Evolutionary conservation across 1,140 invertebrate genomes (phyloP), one percentile per base, ranked within the genome.

Genomic region (Leptopilina boulardi): DNA sequence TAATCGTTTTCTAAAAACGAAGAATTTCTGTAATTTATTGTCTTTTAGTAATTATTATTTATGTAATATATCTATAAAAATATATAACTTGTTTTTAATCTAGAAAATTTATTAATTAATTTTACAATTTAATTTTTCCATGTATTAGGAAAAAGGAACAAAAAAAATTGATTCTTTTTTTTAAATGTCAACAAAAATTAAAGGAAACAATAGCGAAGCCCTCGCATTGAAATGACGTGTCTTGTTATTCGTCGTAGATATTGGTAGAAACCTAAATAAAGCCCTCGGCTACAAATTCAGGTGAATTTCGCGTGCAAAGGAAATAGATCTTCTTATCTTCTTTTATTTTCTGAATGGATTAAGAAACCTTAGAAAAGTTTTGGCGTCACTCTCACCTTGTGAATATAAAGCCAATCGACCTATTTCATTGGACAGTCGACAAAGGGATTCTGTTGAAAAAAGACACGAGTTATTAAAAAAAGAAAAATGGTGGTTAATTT

Each of bases 401-500:
- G 66, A 41, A 66, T 83, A 83, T 80, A 83, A 83, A 59, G 51
- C 21, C 10, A 66, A 66, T 30, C 13, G 26, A n/a, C 26, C 23
- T 30, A 30, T 13, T 30, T n/a, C 26, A 66, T 13, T 8, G 13
- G 59, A n/a, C 59, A 66, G 59, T 66, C 59, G 23, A 66, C 26
- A 11, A 23, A 30, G 11, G n/a, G n/a, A 5, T 30, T n/a, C 26
- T 15, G 13, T n/a, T 30, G n/a, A n/a, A n/a, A n/a, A 66, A 30
- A 10, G 3, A 75, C 3, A 73, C 19, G 1, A 18, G 26, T n/a
- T n/a, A n/a, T n/a, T n/a, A n/a, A n/a, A n/a, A n/a, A n/a, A n/a
- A n/a, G 13, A 74, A 94, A 88, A 82, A 97, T 97, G 96, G 96
- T 97, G 85, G 94, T 94, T 80, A 96, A 96, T 87, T 96, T 96